These are phyloP conservation scores for Herminia tarsipennalis DNA, from an alignment of 2,888 invertebrate species.

Conservation along the genomic window DNA sequence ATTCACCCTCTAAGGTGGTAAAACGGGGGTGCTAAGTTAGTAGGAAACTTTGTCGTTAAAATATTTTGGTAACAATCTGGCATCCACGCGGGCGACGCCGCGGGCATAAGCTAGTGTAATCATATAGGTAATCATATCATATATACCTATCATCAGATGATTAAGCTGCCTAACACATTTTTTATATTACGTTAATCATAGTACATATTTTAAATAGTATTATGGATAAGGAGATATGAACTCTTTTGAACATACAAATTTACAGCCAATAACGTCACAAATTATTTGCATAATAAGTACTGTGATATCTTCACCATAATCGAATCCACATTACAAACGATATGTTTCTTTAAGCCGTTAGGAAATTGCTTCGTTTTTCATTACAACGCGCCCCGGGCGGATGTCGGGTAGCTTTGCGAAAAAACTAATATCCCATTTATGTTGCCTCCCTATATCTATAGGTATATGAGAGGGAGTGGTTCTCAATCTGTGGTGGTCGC, in stretches of 20 bases:
- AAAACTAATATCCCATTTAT: slow-evolving; percentile 81
- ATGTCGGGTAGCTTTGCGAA: slow-evolving; percentile 68
- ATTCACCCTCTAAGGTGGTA: too few species aligned
- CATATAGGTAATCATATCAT: too few species aligned
- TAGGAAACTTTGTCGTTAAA: too few species aligned
- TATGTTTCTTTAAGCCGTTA: slow-evolving; percentile 46
- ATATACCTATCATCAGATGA: too few species aligned
- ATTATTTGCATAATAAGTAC: slow-evolving; percentile 11
- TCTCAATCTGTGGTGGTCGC: slow-evolving; percentile 37
- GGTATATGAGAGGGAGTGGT: slow-evolving; percentile 30
- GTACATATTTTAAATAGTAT: too few species aligned
- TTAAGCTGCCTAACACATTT: too few species aligned
- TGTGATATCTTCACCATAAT: slow-evolving; percentile 19
- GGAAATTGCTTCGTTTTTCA: slow-evolving; percentile 80
- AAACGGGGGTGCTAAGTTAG: too few species aligned
- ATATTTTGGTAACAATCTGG: too few species aligned
- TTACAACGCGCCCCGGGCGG: slow-evolving; percentile 69
- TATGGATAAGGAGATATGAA: too few species aligned
- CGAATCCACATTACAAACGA: slow-evolving; percentile 34
- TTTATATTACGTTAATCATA: too few species aligned
- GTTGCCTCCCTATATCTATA: slow-evolving; percentile 64
- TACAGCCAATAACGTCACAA: not conserved
- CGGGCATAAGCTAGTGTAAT: too few species aligned
- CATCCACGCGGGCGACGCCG: too few species aligned
- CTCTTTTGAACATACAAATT: not conserved